Conservation (phyloP, 23 tunicate species). For the Botrylloides violaceus region DNA sequence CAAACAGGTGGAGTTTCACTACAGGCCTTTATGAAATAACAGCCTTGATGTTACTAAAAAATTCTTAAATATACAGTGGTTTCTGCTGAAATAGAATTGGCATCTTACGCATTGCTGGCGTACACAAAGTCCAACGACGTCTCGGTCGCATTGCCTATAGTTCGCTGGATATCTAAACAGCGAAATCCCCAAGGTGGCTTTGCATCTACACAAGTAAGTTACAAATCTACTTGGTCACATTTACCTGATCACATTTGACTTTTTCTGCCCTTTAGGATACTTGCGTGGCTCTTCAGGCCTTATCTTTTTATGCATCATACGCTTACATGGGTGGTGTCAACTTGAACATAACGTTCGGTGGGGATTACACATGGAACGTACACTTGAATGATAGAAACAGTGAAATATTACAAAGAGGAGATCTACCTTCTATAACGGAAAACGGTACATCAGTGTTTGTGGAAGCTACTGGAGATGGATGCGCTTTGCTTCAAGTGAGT, state of each 20-base stretch:
- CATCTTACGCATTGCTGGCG: slow-evolving; percentile 88
- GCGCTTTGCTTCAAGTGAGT: slow-evolving; percentile 79
- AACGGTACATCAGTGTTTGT: slow-evolving; percentile 51
- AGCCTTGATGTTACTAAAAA: too few species aligned
- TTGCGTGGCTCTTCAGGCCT: slow-evolving; percentile 85
- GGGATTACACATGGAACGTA: slow-evolving; percentile 28
- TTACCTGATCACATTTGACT: too few species aligned
- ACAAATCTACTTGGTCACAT: too few species aligned
- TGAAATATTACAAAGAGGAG: slow-evolving; percentile 57
- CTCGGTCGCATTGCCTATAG: slow-evolving; percentile 70
- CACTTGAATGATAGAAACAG: slow-evolving; percentile 64
- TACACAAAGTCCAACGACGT: slow-evolving; percentile 38
- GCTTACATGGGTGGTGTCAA: slow-evolving; percentile 78
- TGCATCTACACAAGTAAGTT: slow-evolving; percentile 78
- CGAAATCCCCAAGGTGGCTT: slow-evolving; percentile 90
- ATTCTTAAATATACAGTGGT: too few species aligned
- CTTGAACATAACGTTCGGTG: slow-evolving; percentile 41
- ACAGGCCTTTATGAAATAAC: too few species aligned
- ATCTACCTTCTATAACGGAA: slow-evolving; percentile 44
- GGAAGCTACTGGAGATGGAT: slow-evolving; percentile 80
- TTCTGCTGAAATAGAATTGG: slow-evolving; percentile 93
- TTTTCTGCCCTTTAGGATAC: slow-evolving; percentile 61
- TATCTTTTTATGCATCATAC: slow-evolving; percentile 80
- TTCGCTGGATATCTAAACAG: slow-evolving; percentile 76
- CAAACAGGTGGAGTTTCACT: not conserved